Evolutionary conservation across 2,113 vertebrate species (phyloP).

Genomic region (Cyrtonyx montezumae): DNA sequence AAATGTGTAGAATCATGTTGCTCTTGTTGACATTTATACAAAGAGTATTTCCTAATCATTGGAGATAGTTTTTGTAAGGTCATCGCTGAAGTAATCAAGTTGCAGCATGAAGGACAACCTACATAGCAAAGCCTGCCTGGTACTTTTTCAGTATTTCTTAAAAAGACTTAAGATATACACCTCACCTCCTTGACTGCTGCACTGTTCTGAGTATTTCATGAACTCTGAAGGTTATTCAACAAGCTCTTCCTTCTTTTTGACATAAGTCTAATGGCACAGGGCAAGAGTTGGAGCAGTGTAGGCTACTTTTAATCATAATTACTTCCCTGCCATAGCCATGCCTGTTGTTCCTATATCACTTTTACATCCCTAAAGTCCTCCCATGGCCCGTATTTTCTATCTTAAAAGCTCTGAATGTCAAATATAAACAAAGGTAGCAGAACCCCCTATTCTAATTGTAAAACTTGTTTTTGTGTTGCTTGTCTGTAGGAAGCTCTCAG

Average conservation of each 20-base stretch:
- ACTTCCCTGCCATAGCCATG: background rate
- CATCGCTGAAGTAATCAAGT: background rate
- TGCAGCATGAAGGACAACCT: background rate
- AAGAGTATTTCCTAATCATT: background rate
- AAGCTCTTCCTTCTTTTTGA: background rate
- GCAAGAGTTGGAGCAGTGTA: background rate
- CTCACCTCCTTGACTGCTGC: background rate
- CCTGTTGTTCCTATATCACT: background rate
- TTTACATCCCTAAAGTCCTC: background rate
- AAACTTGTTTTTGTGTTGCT: background rate
- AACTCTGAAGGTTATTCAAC: background rate
- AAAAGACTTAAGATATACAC: background rate
- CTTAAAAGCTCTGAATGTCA: accelerated
- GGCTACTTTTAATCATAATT: background rate
- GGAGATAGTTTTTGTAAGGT: background rate
- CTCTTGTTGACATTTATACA: background rate
- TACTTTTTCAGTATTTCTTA: background rate
- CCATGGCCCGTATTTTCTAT: background rate
- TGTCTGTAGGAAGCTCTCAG: background rate
- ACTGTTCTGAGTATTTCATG: background rate
- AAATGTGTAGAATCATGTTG: background rate
- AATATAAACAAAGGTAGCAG: background rate
- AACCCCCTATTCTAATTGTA: background rate
- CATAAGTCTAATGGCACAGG: background rate
- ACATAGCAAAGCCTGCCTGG: background rate